These are phyloP conservation scores for Prolemur simus DNA, from an alignment of 2,113 vertebrate genomes.

Conservation along the genomic window DNA sequence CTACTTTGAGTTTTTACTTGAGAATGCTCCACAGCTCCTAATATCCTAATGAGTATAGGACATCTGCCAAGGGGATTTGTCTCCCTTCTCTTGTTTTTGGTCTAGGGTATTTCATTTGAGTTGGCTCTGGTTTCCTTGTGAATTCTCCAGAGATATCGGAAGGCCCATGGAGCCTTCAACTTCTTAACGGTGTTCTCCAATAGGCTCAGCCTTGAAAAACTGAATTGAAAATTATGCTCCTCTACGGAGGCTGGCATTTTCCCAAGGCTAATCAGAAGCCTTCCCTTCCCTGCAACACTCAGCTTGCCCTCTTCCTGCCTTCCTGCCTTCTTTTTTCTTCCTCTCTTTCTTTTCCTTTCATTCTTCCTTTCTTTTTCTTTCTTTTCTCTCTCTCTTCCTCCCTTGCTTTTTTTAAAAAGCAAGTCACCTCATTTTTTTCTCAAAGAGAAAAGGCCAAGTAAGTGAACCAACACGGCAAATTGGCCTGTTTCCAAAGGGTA, in stretches of 20 bases:
- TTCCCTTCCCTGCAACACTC: background rate
- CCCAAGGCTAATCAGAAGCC: constrained; percentile 9
- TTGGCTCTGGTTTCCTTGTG: background rate
- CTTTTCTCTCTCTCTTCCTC: accelerated
- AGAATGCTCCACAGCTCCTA: background rate
- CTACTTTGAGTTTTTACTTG: background rate
- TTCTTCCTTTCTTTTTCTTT: background rate
- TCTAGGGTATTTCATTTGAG: background rate
- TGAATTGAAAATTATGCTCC: background rate
- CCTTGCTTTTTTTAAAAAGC: background rate
- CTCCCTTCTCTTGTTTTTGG: background rate
- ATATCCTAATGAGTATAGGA: background rate
- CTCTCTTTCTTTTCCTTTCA: accelerated
- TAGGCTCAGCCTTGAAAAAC: constrained; percentile 4
- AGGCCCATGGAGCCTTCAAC: background rate
- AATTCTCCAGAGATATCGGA: constrained; percentile 4
- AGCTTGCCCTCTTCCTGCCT: background rate
- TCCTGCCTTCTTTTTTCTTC: accelerated
- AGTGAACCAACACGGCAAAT: background rate
- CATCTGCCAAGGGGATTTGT: background rate
- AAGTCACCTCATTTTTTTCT: constrained; percentile 20
- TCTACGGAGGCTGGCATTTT: background rate
- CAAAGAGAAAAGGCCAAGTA: background rate
- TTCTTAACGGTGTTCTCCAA: background rate
- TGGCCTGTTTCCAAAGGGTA: background rate